A percentile compares a stretch with the other conserved stretches of the same genome.
These are phyloP conservation scores for Lophochroa leadbeateri DNA, from an alignment of 2,113 vertebrate species.

Conservation along the genomic window DNA sequence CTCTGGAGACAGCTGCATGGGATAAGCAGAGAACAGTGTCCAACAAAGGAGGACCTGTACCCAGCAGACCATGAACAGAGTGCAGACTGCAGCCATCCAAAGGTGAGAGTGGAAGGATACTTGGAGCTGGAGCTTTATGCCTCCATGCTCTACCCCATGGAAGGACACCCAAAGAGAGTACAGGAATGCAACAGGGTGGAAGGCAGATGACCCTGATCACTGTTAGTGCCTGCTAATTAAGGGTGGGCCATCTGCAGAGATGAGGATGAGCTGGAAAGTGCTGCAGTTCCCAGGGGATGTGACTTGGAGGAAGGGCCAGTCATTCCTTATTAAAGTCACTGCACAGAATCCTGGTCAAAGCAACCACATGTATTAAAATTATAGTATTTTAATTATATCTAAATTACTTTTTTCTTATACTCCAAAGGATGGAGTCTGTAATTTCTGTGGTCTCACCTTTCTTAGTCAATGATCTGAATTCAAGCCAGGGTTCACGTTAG, in stretches of 20 bases:
- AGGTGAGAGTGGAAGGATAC: background rate
- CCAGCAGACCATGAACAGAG: background rate
- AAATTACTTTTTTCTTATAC: background rate
- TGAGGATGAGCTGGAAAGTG: background rate
- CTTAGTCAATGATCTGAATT: background rate
- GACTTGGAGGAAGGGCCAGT: background rate
- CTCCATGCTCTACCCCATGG: background rate
- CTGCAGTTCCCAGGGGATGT: background rate
- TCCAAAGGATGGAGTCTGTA: background rate
- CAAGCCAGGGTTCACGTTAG: background rate
- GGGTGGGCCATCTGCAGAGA: accelerated
- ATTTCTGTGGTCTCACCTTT: background rate
- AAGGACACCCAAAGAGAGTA: background rate
- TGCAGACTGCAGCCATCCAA: background rate
- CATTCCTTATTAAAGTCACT: background rate
- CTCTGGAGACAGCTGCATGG: background rate
- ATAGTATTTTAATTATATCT: background rate
- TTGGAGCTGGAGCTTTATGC: background rate
- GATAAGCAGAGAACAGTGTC: background rate
- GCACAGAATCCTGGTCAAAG: background rate
- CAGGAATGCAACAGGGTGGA: background rate
- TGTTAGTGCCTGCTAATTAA: background rate
- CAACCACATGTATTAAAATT: background rate
- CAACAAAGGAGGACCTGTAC: background rate
- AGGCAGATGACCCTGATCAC: background rate